Evolutionary conservation across 2,797 vertebrate species (phyloP).

Genomic region (Rhinatrema bivittatum): DNA sequence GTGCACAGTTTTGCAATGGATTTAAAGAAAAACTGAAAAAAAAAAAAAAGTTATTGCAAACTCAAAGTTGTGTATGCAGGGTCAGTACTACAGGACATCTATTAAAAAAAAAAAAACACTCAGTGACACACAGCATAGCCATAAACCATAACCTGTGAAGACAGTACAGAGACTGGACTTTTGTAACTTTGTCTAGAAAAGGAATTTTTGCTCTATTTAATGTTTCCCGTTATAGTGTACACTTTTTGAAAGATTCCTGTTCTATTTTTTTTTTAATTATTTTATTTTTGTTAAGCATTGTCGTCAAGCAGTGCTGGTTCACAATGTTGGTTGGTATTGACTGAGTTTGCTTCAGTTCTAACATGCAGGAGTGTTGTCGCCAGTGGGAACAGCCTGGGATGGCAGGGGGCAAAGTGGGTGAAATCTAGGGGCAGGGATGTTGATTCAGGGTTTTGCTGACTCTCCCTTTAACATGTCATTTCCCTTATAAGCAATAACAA

Average conservation of each 20-base stretch:
- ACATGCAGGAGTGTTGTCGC: slow-evolving; percentile 41
- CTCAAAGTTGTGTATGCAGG: slow-evolving; percentile 61
- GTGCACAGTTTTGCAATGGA: slow-evolving; percentile 71
- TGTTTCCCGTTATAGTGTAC: slow-evolving; percentile 54
- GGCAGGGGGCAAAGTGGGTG: slow-evolving; percentile 14
- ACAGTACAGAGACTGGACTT: slow-evolving; percentile 77
- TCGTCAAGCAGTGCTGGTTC: slow-evolving; percentile 39
- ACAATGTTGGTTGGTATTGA: slow-evolving; percentile 48
- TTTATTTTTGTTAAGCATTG: slow-evolving; percentile 30
- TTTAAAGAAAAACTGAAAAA: slow-evolving; percentile 63
- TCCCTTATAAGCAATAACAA: slow-evolving; percentile 31
- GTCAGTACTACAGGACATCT: slow-evolving; percentile 60
- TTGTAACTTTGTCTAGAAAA: slow-evolving; percentile 57
- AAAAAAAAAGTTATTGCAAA: no score
- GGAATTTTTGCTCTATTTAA: slow-evolving; percentile 63
- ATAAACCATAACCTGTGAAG: slow-evolving; percentile 64
- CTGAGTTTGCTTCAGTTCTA: slow-evolving; percentile 44
- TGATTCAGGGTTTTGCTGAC: background rate
- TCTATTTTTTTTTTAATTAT: slow-evolving; percentile 27
- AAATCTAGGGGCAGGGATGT: slow-evolving; percentile 24
- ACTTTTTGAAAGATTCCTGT: slow-evolving; percentile 38
- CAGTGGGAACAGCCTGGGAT: background rate
- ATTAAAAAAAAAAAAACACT: slow-evolving; percentile 55
- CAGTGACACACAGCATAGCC: slow-evolving; percentile 65
- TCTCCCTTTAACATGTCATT: background rate